phyloP scores from a whole-genome alignment of 2,888 invertebrate genomes.

The Steinernema scapterisci region DNA sequence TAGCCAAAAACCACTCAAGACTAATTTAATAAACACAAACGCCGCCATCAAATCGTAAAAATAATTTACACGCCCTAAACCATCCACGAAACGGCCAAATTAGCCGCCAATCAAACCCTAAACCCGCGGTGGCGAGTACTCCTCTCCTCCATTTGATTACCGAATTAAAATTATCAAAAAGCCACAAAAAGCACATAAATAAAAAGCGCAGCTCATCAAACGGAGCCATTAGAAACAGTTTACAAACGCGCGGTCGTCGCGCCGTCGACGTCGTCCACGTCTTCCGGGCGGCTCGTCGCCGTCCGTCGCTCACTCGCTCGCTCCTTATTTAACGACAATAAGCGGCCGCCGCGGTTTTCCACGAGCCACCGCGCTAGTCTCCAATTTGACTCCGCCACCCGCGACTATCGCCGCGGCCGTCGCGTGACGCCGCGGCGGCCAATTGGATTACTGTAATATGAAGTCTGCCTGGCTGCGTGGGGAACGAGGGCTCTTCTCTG shows the following conservation, averaged over 20 bases:
- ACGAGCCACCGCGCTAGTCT: background rate
- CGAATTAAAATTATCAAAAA: background rate
- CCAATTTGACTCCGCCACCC: background rate
- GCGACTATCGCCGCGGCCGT: constrained; percentile 9
- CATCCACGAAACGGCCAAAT: too few species aligned
- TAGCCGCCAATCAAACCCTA: too few species aligned
- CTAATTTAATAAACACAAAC: too few species aligned
- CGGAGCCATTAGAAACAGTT: too few species aligned
- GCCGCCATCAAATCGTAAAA: too few species aligned
- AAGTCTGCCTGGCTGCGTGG: background rate
- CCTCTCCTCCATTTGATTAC: too few species aligned
- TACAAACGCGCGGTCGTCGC: background rate
- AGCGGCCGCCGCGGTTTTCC: background rate
- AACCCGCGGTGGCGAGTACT: too few species aligned
- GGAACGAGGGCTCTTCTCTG: background rate
- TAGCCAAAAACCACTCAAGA: background rate
- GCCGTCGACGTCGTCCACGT: background rate
- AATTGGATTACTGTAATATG: constrained; percentile 20
- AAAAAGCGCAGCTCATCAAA: too few species aligned
- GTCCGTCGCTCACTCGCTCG: background rate
- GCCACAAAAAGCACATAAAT: background rate
- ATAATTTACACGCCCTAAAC: too few species aligned
- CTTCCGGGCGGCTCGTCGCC: background rate
- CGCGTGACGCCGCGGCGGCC: constrained; percentile 14
- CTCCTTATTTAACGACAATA: background rate